phyloP scores from a whole-genome alignment of 1,140 invertebrate species.

The Orchestia grillus region DNA sequence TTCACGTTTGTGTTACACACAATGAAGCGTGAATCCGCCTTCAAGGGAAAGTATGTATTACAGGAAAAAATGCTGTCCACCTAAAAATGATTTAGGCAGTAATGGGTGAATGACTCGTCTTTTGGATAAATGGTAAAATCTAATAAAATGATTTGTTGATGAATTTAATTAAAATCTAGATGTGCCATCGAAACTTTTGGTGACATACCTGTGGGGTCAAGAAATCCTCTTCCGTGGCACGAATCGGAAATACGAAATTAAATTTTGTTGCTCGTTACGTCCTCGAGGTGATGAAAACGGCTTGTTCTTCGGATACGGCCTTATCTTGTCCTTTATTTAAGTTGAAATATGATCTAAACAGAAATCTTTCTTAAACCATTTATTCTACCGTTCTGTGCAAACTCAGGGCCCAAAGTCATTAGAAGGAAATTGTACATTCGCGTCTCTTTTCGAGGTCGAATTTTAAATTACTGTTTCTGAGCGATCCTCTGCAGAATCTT shows the following conservation, averaged over 20 bases:
- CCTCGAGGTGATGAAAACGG: background rate
- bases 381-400: background rate
- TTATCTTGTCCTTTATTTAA: background rate
- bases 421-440: background rate
- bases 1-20: no score
- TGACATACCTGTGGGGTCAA: background rate
- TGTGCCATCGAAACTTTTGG: no score
- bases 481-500: background rate
- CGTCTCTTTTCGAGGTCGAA: background rate
- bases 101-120: no score
- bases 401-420: background rate
- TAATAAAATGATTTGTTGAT: no score
- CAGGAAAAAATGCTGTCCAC: no score
- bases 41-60: no score
- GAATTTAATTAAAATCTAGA: no score
- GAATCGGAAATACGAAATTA: background rate
- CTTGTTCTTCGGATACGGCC: no score
- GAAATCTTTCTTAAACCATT: background rate
- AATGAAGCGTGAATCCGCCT: no score
- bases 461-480: background rate
- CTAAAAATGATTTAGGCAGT: no score
- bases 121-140: no score
- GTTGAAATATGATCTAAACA: background rate
- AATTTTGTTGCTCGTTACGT: background rate
- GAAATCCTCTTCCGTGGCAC: background rate